Evolutionary conservation across 2,888 invertebrate species (phyloP), one percentile per base, ranked within the genome.

Genomic region (Brenthis daphne): DNA sequence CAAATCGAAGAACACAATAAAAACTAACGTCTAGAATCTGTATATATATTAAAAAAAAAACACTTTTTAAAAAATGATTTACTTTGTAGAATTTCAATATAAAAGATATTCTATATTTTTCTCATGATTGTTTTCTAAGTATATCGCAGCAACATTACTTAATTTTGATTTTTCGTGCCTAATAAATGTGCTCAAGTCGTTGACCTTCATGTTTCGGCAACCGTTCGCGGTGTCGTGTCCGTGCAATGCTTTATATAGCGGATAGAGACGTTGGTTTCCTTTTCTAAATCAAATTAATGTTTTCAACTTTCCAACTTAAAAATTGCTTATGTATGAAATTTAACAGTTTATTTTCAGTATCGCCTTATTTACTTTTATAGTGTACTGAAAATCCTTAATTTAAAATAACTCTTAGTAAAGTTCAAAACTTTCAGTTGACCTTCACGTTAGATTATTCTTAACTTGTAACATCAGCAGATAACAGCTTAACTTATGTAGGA

Each of bases 161-260:
- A 67, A 69, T 63, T 65, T 65, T 37, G 55, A 54, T 65, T 67
- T 70, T 70, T 56, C 67, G 57, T 70, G 54, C 37, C 37, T 43
- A 14, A 65, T 64, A 57, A 72, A 65, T 57, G 67, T 57, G 64
- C 57, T 67, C 63, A 69, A 69, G 67, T 65, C 51, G 55, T 65
- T 64, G 58, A 61, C 16, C 69, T 72, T 69, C 67, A 29, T 48
- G 37, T 65, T 51, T 57, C 63, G 50, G 54, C 57, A 29, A 54
- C 53, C 14, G 56, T 57, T 33, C 55, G 51, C 61, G 53, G n/a
- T 50, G 37, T 65, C 54, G 24, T 33, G 24, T 33, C 58, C 60
- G 43, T 16, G 12, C 24, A 65, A 51, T 56, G 43, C 13, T 24
- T 65, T 47, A 37, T 43, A 61, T 64, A 69, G 57, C 64, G 51